Conservation (phyloP, 1,140 invertebrate genomes). For the Drosophila murphyi region DNA sequence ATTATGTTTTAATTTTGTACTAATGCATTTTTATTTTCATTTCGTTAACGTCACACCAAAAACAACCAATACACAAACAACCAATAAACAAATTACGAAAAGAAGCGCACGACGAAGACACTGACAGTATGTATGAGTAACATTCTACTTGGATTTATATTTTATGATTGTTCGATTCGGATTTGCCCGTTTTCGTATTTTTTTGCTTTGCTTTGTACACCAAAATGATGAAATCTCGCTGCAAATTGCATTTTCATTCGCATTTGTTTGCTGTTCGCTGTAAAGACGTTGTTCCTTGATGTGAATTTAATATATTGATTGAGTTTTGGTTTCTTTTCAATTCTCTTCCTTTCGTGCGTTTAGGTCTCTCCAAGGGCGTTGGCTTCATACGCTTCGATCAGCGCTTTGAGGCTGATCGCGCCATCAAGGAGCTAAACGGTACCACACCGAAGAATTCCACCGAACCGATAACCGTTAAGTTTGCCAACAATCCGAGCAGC, state of each 20-base stretch:
- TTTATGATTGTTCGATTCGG: not conserved
- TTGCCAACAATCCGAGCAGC: conserved; percentile 99
- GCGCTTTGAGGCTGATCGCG: conserved; percentile 97
- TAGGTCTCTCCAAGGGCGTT: conserved; percentile 99
- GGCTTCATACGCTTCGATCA: conserved; percentile 99
- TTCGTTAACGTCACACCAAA: conserved; percentile 1
- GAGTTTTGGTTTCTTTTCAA: not conserved
- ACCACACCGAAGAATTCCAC: conserved; percentile 97
- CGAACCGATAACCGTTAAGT: conserved; percentile 99
- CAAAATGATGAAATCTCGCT: not conserved
- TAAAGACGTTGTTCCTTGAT: not conserved
- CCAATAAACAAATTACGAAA: not conserved
- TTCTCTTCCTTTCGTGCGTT: conserved; percentile 79
- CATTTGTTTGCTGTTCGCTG: not conserved
- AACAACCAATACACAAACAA: not conserved
- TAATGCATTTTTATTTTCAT: conserved; percentile 27
- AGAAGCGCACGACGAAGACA: conserved; percentile 7
- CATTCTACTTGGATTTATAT: conserved; percentile 1
- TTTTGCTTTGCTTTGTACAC: not conserved
- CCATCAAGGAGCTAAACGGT: conserved; percentile 98
- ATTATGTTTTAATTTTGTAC: conserved; percentile 6
- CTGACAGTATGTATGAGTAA: conserved; percentile 20
- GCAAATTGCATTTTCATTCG: not conserved
- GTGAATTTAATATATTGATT: not conserved
- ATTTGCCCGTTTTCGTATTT: not conserved